Evolutionary conservation across 2,797 vertebrate species (phyloP).

Genomic region (Petrocephalus schoutedeni): DNA sequence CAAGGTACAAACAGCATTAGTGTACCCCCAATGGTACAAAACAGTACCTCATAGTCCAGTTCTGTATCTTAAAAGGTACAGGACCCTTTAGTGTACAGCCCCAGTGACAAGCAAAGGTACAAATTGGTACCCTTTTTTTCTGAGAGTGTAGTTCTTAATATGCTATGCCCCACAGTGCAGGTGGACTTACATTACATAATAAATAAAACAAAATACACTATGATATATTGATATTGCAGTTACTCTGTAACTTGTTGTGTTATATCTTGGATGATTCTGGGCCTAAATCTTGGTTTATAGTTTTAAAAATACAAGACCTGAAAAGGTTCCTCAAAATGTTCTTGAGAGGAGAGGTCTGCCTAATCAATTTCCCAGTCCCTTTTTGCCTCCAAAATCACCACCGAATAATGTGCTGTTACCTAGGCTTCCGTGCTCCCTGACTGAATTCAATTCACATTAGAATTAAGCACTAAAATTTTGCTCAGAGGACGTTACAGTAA

Average conservation of each 20-base stretch:
- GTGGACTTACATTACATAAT: background rate
- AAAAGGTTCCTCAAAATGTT: background rate
- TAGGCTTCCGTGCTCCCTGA: background rate
- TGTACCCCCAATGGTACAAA: no score
- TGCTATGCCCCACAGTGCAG: background rate
- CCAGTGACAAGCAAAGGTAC: no score
- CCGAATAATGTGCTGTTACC: background rate
- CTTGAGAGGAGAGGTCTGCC: background rate
- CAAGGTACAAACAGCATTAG: no score
- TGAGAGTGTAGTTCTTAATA: background rate
- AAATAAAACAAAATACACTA: background rate
- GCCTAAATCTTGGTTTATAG: background rate
- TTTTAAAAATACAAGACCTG: background rate
- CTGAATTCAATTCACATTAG: background rate
- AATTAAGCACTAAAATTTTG: background rate
- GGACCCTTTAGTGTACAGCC: no score
- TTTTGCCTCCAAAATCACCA: background rate
- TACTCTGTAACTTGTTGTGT: background rate
- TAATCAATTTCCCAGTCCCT: background rate
- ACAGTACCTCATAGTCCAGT: no score
- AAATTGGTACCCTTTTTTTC: no score
- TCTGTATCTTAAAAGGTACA: no score
- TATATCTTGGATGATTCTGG: background rate
- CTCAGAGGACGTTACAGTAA: background rate
- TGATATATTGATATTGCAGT: background rate